Evolutionary conservation across 2,113 vertebrate species (phyloP), one percentile per base, ranked within the genome.

Genomic region (Pantherophis guttatus): DNA sequence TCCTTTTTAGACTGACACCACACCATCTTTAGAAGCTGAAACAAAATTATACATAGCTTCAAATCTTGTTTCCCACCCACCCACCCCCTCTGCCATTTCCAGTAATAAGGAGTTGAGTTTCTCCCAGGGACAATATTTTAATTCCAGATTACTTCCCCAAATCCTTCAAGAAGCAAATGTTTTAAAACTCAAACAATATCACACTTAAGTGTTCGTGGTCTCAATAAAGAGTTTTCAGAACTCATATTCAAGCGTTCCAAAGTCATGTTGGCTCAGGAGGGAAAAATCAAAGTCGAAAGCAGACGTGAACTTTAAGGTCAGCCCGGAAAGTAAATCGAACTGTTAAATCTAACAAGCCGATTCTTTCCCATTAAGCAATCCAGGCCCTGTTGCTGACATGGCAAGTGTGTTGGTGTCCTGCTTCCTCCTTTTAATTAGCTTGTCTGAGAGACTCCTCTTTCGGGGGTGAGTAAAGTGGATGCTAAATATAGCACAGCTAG

Each of bases 401-500:
- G 90, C 86, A 58, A 90, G 75, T 8, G 12, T 70, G 53, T 58
- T 21, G 59, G 87, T 33, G 33, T 92, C 88, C 70, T 90, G 39
- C 91, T 70, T 90, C 88, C 75, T 59, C 86, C 58, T 93, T 87
- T 85, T 90, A 94, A 94, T 94, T 92, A 90, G 88, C 88, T 94
- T 94, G 57, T 94, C 65, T 90, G 91, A 90, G 81, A 85, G 26
- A 65, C 75, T 91, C 85, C 90, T 90, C 93, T 91, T 48, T 92
- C 93, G 44, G 23, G 23, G 57, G 57, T 70, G 33, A 52, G 91
- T 87, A 92, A 87, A 94, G 50, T 87, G 75, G 88, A 92, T 94
- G 65, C 93, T 92, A 94, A 92, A 92, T 57, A 86, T 55, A 94
- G 91, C 75, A 55, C 26, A 57, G 50, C n/a, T 39, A 94, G 48